Percentiles rank a stretch among this genome's conserved stretches.
Conservation (phyloP, 2,888 invertebrate genomes). For the Lochmaea capreae region DNA sequence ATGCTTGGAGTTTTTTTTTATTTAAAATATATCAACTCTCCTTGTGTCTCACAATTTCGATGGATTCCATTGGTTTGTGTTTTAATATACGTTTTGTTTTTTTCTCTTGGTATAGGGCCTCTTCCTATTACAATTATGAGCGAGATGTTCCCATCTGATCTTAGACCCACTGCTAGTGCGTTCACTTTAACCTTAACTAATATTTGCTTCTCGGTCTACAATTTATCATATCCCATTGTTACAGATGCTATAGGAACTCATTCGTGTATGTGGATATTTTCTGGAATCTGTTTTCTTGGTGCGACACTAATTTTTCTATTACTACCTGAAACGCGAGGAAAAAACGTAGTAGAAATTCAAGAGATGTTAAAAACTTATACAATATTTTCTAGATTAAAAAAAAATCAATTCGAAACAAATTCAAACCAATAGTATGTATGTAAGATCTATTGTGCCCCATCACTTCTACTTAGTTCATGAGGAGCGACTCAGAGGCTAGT, state of each 20-base stretch:
- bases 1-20: constrained; percentile 71
- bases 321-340: constrained; percentile 37
- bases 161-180: constrained; percentile 73
- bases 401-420: too few relatives aligned
- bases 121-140: constrained; percentile 84
- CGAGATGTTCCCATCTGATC: constrained; percentile 82
- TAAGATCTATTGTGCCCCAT: too few relatives aligned
- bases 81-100: constrained; percentile 77
- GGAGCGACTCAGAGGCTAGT: too few relatives aligned
- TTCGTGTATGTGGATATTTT: constrained; percentile 35
- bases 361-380: constrained; percentile 19
- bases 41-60: constrained; percentile 61
- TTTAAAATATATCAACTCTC: constrained; percentile 62
- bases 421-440: too few relatives aligned
- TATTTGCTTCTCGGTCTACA: constrained; percentile 17
- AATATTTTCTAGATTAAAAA: too few relatives aligned
- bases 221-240: constrained; percentile 33
- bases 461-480: too few relatives aligned
- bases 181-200: constrained; percentile 34
- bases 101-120: constrained; percentile 78
- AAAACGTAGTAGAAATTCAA: constrained; percentile 42
- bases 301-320: constrained; percentile 1
- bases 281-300: constrained; percentile 6
- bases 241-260: constrained; percentile 20
- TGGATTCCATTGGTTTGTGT: constrained; percentile 79